These are phyloP conservation scores for Branchinecta lynchi DNA, from an alignment of 1,140 invertebrate species.

Conservation along the genomic window DNA sequence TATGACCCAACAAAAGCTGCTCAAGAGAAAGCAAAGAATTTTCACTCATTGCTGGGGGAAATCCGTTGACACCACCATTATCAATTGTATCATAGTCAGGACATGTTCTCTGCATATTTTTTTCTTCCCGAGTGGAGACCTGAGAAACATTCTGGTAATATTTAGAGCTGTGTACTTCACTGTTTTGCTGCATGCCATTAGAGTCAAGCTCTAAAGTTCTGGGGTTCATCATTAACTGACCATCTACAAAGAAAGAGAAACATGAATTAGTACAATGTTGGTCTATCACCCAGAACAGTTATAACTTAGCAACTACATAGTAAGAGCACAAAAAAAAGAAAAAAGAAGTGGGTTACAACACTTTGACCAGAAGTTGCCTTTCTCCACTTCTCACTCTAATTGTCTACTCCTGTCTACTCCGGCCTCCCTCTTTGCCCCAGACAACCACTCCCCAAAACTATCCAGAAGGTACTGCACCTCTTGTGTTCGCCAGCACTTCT, in stretches of 20 bases:
- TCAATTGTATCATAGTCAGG: background rate
- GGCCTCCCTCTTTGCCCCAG: too few relatives aligned
- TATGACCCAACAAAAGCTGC: background rate
- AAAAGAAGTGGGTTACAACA: too few relatives aligned
- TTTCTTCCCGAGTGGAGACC: background rate
- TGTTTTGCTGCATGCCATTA: background rate
- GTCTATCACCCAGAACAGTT: too few relatives aligned
- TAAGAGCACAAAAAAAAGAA: too few relatives aligned
- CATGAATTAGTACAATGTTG: too few relatives aligned
- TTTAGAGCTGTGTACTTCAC: background rate
- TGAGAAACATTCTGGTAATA: background rate
- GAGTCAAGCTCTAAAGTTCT: background rate
- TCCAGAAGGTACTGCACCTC: too few relatives aligned
- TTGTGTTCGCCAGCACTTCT: too few relatives aligned
- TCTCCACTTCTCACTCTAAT: too few relatives aligned
- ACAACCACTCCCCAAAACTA: too few relatives aligned
- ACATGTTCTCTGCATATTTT: background rate
- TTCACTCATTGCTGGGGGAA: constrained; percentile 8
- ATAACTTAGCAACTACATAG: too few relatives aligned
- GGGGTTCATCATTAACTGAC: background rate
- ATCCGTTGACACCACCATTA: background rate
- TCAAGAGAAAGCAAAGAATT: background rate
- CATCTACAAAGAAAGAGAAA: background rate
- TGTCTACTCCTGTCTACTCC: too few relatives aligned
- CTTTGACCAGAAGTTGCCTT: too few relatives aligned